Evolutionary conservation across 2,113 vertebrate species (phyloP), one percentile per base, ranked within the genome.

Genomic region (Gopherus flavomarginatus): DNA sequence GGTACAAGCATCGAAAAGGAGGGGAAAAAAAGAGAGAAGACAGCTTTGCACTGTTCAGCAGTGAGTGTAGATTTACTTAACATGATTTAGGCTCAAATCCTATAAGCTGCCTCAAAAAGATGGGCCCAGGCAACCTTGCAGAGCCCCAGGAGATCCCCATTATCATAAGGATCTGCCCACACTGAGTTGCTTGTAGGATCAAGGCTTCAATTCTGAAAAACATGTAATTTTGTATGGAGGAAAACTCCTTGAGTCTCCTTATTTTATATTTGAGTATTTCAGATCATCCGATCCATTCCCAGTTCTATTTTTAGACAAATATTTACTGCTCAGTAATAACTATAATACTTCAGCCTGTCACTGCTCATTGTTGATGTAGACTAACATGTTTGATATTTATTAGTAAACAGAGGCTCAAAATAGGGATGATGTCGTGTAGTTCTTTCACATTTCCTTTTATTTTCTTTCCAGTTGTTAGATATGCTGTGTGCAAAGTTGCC

Each of bases 321-420:
- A 19, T 59, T 86, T 92, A 83, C 52, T 91, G 6, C 21, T 65
- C 81, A 80, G 27, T 62, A 90, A n/a, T 65, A 78, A 26, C 38
- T 83, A 29, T 75, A 54, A 78, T 78, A 3, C 59, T 91, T n/a
- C 42, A n/a, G 5, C 2, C 81, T 72, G 38, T 83, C 89, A 57
- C 11, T 85, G 65, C 29, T 62, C 75, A 26, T 78, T 78, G 22
- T 47, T 24, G 47, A 42, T 44, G 44, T 24, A 44, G 24, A 44
- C 22, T 47, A 78, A 26, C 13, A 27, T 77, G 12, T 47, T 47
- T 77, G 11, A 77, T 27, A 26, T 47, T 42, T 77, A 27, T 77
- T 44, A 42, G 3, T 42, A 81, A 52, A 81, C 47, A 69, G 31
- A 88, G 84, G 82, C 79, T 91, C 89, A 44, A 86, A 92, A 85